Conservation (phyloP, 2,888 invertebrate genomes). For the Brassicogethes aeneus region DNA sequence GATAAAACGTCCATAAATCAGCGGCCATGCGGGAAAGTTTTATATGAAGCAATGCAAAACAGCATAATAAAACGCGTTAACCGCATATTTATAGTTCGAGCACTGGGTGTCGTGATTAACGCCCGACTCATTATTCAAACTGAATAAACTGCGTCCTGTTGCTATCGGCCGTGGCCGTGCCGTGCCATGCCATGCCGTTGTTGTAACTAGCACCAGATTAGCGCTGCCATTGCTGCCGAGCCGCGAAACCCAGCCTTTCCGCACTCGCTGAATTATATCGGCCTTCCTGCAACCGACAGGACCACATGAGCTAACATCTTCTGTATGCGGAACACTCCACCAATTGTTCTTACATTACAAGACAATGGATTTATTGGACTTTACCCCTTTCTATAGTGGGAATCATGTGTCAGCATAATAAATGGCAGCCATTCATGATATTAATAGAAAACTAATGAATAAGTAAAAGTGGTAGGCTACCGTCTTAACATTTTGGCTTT, state of each 20-base stretch:
- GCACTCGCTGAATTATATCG: not conserved
- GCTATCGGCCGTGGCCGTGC: conserved; percentile 29
- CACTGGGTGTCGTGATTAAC: conserved; percentile 38
- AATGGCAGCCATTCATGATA: too few species aligned
- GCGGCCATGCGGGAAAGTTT: conserved; percentile 37
- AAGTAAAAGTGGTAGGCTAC: conserved; percentile 5
- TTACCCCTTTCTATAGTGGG: too few species aligned
- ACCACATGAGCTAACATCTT: too few species aligned
- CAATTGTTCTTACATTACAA: too few species aligned
- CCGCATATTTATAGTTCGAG: conserved; percentile 38
- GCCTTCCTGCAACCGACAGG: too few species aligned
- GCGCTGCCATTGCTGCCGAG: conserved; percentile 16
- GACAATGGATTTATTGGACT: too few species aligned
- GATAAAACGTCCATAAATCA: conserved; percentile 36
- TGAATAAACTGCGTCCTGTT: conserved; percentile 32
- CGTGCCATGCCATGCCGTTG: conserved; percentile 18
- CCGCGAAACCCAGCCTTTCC: conserved; percentile 16
- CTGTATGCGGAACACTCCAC: conserved; percentile 8
- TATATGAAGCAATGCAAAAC: conserved; percentile 38
- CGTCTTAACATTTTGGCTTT: conserved; percentile 24
- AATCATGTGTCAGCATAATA: too few species aligned
- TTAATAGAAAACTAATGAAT: conserved; percentile 12
- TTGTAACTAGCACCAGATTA: conserved; percentile 25
- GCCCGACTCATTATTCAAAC: conserved; percentile 36
- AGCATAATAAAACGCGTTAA: conserved; percentile 38